Base-by-base conservation (phyloP, 37 sponge, comb jelly and placozoan species). In the Dysidea cf. avara region DNA sequence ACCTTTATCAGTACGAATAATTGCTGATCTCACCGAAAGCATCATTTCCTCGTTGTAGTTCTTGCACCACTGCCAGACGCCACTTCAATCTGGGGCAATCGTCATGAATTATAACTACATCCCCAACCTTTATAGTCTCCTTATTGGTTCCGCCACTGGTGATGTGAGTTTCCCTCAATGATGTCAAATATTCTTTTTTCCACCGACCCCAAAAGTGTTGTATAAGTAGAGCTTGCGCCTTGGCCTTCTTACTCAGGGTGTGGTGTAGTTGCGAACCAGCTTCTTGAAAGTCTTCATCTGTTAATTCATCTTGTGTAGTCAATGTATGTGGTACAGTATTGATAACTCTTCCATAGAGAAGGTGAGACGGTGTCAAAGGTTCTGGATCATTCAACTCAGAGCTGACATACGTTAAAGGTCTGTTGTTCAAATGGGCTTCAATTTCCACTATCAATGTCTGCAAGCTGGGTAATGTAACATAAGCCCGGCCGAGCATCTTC, bases 161-260 rank as follows among this genome's bases (percentile, higher is more conserved):
- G 20, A 34, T 52, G 52, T 60, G 52, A 7, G 32, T 75, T 32
- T 60, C 75, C 28, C 58, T n/a, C n/a, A n/a, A n/a, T n/a, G n/a
- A n/a, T n/a, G n/a, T n/a, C n/a, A n/a, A n/a, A n/a, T n/a, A n/a
- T 71, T 12, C 60, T 39, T 33, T 75, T 64, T 30, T 34, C 14
- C 31, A 75, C 57, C 18, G 64, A 77, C 67, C 66, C 78, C 28
- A 13, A n/a, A n/a, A n/a, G n/a, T n/a, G n/a, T n/a, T n/a, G 18
- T 17, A 39, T 32, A 56, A 53, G 39, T 1, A 17, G 39, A n/a
- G n/a, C n/a, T 20, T 43, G 47, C 20, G n/a, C 37, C 43, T 36
- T 43, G 48, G 40, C 21, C 40, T 49, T 43, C 47, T 29, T 20
- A 21, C 20, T n/a, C 48, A 62, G 64, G 30, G 2, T 28, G n/a